Base-by-base conservation (phyloP, 2,797 vertebrate species). In the Falco berigora region DNA sequence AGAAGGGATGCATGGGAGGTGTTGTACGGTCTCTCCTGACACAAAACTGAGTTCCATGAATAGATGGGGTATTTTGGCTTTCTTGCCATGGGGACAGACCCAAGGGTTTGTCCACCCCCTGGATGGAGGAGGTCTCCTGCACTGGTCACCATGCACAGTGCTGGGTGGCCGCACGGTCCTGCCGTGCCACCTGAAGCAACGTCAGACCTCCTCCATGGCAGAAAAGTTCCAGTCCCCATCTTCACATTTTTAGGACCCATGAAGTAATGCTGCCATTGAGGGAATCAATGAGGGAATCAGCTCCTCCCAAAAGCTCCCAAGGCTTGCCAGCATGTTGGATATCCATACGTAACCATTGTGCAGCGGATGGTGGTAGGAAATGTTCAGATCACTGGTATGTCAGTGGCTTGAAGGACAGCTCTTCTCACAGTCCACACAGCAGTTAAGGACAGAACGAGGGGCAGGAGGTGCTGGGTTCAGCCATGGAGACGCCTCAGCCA, bases 331-430 rank as follows among this genome's bases (percentile, higher is more conserved):
- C 36, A 10, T 3, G 7, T 23, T 49, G 42, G 79, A 50, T 10
- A 20, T 23, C 61, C 24, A 12, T 47, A 18, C 0, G 0, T 42
- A 52, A 44, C 0, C 5, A 28, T 66, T 92, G 83, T 71, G n/a
- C 52, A 18, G 2, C 27, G n/a, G 20, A 8, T 36, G 10, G 32
- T 42, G 56, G 30, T 50, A n/a, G 46, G 40, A 90, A 71, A 40
- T 32, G 56, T 80, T 80, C 32, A 46, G 30, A 71, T 59, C 5
- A 3, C 27, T 25, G 34, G 30, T 50, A 24, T 1, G 1, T 53
- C 2, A 2, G 8, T 50, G 52, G 27, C 40, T 36, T 0, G 0
- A 55, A 56, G 32, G 32, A n/a, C n/a, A 49, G 3, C 21, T 36
- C 50, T 42, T 55, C 59, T 32, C 28, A 38, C 13, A 15, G 68